Evolutionary conservation across 2,113 vertebrate species (phyloP), one percentile per base, ranked within the genome.

Genomic region (Eublepharis macularius): DNA sequence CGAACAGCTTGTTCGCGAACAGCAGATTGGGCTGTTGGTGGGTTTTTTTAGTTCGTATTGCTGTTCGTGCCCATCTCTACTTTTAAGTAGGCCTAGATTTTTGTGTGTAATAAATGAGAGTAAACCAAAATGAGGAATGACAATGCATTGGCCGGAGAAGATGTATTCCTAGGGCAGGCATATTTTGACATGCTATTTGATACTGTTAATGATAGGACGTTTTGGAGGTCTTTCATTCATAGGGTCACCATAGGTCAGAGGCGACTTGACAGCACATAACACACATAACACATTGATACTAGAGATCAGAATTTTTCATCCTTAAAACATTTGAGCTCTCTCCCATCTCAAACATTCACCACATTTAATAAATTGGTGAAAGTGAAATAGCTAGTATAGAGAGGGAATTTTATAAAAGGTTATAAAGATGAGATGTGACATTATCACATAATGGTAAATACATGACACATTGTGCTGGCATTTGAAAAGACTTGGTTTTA

Each of bases 371-470:
- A 69, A 76, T 66, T 36, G 43, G 84, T 81, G 17, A 6, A 86
- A 89, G 80, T 93, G 84, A 95, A 92, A 93, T 83, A 76, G 81
- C 87, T 92, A 91, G 7, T 91, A 80, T 90, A 19, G 65, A 88
- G 83, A 76, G 79, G 5, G 83, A 34, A 91, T 85, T 75, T 82
- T 82, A 87, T 79, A 83, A 92, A 92, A 90, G 82, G 8, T 90
- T 90, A 88, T 90, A 41, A 84, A 87, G 68, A 86, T 86, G 79
- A 92, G 81, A 88, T 65, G 17, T 7, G 26, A 88, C 76, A 89
- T 90, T 87, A 93, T 82, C 83, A 91, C 83, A 93, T 39, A 87
- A 49, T 63, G 89, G 76, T 91, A 93, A 94, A 92, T 85, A 92
- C 73, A 54, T 90, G 1, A 87, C 57, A 84, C 6, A 78, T 26